Base-by-base conservation (phyloP, 2,113 vertebrate species). In the Gavialis gangeticus region DNA sequence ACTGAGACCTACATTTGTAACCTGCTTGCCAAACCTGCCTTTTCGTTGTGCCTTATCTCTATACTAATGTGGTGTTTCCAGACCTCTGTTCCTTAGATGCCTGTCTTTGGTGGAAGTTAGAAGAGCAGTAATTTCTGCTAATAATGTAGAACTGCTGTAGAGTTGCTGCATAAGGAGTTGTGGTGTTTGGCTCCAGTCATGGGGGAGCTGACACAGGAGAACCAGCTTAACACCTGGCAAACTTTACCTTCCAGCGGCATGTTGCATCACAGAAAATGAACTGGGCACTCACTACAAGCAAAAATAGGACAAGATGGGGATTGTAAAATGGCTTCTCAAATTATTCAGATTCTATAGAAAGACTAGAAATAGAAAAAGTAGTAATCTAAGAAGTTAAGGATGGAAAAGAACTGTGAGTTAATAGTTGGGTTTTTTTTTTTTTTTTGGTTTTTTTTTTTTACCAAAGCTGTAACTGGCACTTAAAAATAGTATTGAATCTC, bases 181-280 rank as follows among this genome's bases (percentile, higher is more conserved):
- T 85, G 64, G 79, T 88, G 64, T 82, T 93, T 88, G 89, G 85
- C 79, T 60, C 37, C 27, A 85, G 92, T 77, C 77, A 60, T 57
- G 79, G 54, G 87, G 82, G 79, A 95, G 85, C 46, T 9, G 46
- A 46, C 46, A 46, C 55, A 85, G 64, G 22, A 34, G 54, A 81
- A 78, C 14, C 57, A 77, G 24, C 3, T 66, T 77, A 46, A 15
- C 0, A 1, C 12, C 27, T 69, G 24, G 1, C 60, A 64, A 89
- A 8, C 27, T 58, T 46, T 6, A 3, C 10, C 73, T 19, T 30
- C 17, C 0, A 1, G 4, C 54, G n/a, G 46, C 8, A 22, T 18
- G 16, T 30, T 83, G 54, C 63, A 21, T 55, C 19, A 19, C 75
- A 73, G 3, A 18, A 3, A 64, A n/a, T 16, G 28, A 90, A 62